phyloP scores from a whole-genome alignment of 2,888 invertebrate species.

The Lepas anatifera region DNA sequence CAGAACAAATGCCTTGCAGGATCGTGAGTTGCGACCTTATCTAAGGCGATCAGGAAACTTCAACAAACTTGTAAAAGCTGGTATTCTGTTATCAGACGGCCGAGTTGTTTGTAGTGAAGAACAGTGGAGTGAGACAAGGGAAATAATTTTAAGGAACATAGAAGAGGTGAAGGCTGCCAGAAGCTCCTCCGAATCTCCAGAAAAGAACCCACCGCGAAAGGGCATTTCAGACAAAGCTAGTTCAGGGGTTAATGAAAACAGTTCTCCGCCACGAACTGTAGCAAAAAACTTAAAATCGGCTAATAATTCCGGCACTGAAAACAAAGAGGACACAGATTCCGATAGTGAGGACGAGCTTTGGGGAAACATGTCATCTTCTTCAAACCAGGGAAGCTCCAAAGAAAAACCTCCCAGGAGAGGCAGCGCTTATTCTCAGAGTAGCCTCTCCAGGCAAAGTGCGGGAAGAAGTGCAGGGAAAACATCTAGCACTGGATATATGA shows the following conservation, averaged over 20 bases:
- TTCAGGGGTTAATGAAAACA: no score
- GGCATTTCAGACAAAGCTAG: no score
- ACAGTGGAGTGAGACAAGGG: neutral
- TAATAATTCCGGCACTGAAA: no score
- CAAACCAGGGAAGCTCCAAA: neutral
- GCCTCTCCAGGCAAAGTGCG: no score
- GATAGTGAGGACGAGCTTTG: neutral
- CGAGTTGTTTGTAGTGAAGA: neutral
- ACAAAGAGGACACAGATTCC: neutral
- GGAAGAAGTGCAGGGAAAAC: neutral
- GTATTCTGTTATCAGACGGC: neutral
- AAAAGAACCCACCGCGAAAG: no score
- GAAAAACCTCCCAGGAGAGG: neutral
- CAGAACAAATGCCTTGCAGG: neutral
- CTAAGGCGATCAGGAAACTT: neutral
- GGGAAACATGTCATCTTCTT: neutral
- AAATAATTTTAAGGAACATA: neutral
- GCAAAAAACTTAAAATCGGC: no score
- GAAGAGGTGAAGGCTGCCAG: neutral
- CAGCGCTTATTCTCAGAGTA: neutral
- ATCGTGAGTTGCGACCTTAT: neutral
- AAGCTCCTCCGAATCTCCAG: neutral
- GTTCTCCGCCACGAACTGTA: no score
- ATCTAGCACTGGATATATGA: neutral
- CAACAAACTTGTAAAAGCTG: neutral